A percentile compares a stretch with the other conserved stretches of the same genome.
Conservation (phyloP, 2,113 vertebrate species). For the Neoarius graeffei region DNA sequence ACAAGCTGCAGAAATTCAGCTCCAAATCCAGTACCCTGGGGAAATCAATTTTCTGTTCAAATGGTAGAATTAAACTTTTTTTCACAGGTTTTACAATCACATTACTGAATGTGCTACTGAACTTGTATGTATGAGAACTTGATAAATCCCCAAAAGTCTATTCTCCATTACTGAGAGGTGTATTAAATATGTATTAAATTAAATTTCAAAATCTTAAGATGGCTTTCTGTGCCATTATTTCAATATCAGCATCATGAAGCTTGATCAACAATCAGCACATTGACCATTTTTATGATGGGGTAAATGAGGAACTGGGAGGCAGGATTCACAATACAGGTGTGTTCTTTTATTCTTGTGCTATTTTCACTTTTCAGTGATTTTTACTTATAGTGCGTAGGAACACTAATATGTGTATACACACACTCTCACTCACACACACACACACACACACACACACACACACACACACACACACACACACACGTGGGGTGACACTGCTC, state of each 20-base stretch:
- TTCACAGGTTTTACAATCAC: background rate
- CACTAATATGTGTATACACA: too few species aligned
- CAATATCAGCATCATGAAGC: background rate
- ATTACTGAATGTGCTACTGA: background rate
- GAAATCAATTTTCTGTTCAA: conserved; percentile 2
- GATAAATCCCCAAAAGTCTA: background rate
- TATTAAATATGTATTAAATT: conserved; percentile 41
- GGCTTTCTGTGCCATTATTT: background rate
- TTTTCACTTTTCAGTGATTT: too few species aligned
- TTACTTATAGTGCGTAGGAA: too few species aligned
- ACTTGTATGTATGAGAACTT: background rate
- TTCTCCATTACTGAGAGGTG: background rate
- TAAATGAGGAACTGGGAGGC: too few species aligned
- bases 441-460: too few species aligned
- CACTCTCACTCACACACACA: too few species aligned
- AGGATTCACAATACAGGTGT: too few species aligned
- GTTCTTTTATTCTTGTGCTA: too few species aligned
- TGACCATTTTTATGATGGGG: too few species aligned
- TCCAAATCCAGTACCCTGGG: background rate
- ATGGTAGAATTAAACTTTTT: background rate
- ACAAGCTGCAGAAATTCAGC: background rate
- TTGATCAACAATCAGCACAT: background rate
- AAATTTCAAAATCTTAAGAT: background rate
- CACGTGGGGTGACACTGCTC: too few species aligned
- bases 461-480: too few species aligned